Evolutionary conservation across 2,797 vertebrate genomes (phyloP), one percentile per base, ranked within the genome.

Genomic region (Rhabdophis nuchalis): DNA sequence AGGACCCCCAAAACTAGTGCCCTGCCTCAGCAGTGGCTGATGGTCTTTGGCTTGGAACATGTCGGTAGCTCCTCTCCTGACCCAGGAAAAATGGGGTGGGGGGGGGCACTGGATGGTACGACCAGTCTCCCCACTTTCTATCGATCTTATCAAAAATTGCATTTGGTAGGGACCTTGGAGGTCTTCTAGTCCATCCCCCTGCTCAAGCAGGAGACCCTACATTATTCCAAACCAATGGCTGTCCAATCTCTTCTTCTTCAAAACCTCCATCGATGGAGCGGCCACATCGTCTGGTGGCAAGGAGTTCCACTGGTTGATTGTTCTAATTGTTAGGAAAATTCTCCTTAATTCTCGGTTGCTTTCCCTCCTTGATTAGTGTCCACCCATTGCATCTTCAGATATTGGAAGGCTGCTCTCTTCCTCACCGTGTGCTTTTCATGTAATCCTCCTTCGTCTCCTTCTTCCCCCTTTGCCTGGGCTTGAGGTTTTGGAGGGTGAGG

Each of bases 391-490:
- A 32, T 68, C 64, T 68, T 2, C 1, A 32, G 64, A 68, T 8
- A 18, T 36, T 3, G 16, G 64, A 36, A 72, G 64, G 0, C 64
- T 8, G 14, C 64, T 7, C 1, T 18, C 14, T 60, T 2, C 93
- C 98, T 98, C 96, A 99, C 99, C 99, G 98, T 93, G 99, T 99
- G 98, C 98, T 99, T 97, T 98, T 99, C 92, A 99, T 98, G 93
- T 99, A 99, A 64, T 99, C 99, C 93, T 99, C 99, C 97, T 99
- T 99, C 97, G 98, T 99, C 95, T 99, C 99, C 95, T 99, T 99
- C 97, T 99, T 99, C 56, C 99, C 99, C 54, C 99, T 97, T 97
- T 99, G 99, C 90, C 99, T 98, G 0, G 99, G 99, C 96, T 99
- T 99, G 94, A 99, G 98, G 97, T 99, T 99, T 97, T 99, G 99